These are phyloP conservation scores for Capromys pilorides DNA, from an alignment of 2,797 vertebrate species.

Conservation along the genomic window DNA sequence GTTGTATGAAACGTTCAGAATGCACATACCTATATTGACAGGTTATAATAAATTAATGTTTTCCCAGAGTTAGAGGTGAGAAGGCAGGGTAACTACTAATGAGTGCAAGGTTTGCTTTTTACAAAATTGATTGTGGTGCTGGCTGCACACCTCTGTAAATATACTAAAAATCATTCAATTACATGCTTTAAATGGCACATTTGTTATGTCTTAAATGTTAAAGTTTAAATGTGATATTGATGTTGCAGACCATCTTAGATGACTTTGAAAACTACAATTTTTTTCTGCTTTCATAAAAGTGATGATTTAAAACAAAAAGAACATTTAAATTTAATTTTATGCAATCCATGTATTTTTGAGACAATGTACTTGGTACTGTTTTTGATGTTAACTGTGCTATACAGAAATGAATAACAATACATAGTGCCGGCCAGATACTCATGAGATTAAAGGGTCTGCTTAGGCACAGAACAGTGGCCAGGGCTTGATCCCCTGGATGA, in stretches of 20 bases:
- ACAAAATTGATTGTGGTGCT: slow-evolving; percentile 15
- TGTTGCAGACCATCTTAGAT: background rate
- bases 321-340: background rate
- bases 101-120: slow-evolving; percentile 37
- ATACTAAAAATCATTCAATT: slow-evolving; percentile 53
- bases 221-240: slow-evolving; percentile 29
- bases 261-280: background rate
- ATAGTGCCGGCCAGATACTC: too few species aligned
- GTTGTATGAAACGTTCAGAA: background rate
- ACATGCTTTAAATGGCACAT: background rate
- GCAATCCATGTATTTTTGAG: background rate
- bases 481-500: too few species aligned
- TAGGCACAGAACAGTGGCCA: too few species aligned
- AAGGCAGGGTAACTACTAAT: background rate
- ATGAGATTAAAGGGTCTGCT: too few species aligned
- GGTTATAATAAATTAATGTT: slow-evolving; percentile 10
- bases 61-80: background rate
- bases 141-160: slow-evolving; percentile 39
- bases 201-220: slow-evolving; percentile 39
- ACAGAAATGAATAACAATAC: slow-evolving; percentile 1
- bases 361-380: background rate
- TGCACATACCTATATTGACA: background rate
- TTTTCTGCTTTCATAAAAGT: slow-evolving; percentile 32
- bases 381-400: background rate
- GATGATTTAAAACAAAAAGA: slow-evolving; percentile 16